These are phyloP conservation scores for Falco rusticolus DNA, from an alignment of 2,797 vertebrate species.

Conservation along the genomic window DNA sequence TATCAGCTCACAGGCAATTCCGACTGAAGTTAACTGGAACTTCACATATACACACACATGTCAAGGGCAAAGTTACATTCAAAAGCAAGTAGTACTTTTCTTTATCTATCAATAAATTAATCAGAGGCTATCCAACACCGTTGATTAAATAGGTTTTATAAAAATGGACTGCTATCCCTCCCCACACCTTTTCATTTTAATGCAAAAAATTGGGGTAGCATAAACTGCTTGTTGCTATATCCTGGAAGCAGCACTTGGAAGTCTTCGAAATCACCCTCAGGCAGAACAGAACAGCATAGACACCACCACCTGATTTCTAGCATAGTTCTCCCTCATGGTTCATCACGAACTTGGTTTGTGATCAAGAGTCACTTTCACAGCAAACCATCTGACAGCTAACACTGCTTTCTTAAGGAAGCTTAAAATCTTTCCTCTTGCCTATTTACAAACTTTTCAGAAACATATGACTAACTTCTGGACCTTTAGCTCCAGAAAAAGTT, in stretches of 20 bases:
- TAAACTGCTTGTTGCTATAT: not conserved
- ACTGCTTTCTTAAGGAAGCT: not conserved
- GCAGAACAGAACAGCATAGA: not conserved
- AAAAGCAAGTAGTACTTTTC: not conserved
- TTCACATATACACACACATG: not conserved
- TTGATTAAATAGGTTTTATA: not conserved
- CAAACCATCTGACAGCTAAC: not conserved
- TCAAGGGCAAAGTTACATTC: not conserved
- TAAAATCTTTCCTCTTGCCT: not conserved
- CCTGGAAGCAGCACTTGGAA: not conserved
- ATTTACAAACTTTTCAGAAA: not conserved
- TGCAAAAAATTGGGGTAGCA: not conserved
- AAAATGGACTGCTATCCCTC: not conserved
- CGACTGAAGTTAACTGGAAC: not conserved
- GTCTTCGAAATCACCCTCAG: not conserved
- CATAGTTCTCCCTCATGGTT: not conserved
- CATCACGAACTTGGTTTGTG: not conserved
- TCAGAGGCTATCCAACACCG: not conserved
- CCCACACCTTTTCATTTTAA: not conserved
- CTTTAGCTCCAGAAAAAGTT: not conserved
- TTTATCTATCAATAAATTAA: not conserved
- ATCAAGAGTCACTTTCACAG: not conserved
- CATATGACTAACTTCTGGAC: not conserved
- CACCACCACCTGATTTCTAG: not conserved
- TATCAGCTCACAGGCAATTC: not conserved